Conservation (phyloP, 2,113 vertebrate genomes). For the Phrynocephalus versicolor region DNA sequence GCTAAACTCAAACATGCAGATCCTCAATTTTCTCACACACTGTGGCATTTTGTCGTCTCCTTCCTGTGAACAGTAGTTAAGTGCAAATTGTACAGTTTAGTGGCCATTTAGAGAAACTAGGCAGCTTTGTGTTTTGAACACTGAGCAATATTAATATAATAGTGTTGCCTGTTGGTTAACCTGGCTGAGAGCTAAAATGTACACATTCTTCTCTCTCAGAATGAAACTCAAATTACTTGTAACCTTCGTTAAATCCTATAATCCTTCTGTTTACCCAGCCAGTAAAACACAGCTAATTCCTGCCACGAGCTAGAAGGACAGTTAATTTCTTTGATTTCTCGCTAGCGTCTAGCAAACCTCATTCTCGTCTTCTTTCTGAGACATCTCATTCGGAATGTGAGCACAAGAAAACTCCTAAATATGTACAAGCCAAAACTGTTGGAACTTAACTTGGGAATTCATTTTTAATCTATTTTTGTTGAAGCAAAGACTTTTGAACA, state of each 20-base stretch:
- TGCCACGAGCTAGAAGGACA: background rate
- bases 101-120: background rate
- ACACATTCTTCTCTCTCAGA: background rate
- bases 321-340: background rate
- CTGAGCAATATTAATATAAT: background rate
- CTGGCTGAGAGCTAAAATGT: slow-evolving; percentile 9
- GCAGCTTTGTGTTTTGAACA: background rate
- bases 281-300: background rate
- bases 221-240: background rate
- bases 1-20: background rate
- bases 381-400: background rate
- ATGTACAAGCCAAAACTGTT: too few relatives aligned
- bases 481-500: background rate
- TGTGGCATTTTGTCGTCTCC: background rate
- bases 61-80: background rate
- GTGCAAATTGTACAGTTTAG: background rate
- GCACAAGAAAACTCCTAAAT: background rate
- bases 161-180: background rate
- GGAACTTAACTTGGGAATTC: background rate
- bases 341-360: background rate
- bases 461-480: background rate
- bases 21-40: background rate
- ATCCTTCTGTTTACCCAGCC: slow-evolving; percentile 8
- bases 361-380: background rate
- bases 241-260: slow-evolving; percentile 12